Evolutionary conservation across 1,140 invertebrate species (phyloP), one percentile per base, ranked within the genome.

Genomic region (Samia ricini): DNA sequence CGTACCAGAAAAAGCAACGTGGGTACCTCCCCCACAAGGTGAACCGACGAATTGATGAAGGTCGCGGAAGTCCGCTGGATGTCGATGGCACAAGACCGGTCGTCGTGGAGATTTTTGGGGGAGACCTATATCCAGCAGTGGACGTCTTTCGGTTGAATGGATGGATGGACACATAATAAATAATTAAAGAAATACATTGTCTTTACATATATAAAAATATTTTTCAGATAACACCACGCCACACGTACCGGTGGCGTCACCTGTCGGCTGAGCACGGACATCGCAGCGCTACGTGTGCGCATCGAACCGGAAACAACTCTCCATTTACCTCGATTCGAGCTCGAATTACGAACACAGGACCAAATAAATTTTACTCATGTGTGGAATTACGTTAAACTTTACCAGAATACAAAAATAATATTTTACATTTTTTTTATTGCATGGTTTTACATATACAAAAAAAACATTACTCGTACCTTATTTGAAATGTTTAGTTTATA

Each of bases 211-310:
- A n/a, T n/a, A 23, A 21, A 10, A 21, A 21, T 22, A 52, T 22
- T 20, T 86, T 85, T 56, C 85, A 88, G 85, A 88, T 88, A 88
- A 88, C 85, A 86, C 73, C 67, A 76, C 72, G 82, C 81, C 72
- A 76, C 64, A 60, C 48, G 24, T 73, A 68, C n/a, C 69, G 71
- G 72, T 58, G 69, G 72, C 77, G 74, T 70, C 79, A 83, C 74
- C 77, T 72, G 50, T 56, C 60, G 65, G 59, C 55, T 67, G 61
- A 56, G 60, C 21, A 57, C 61, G 62, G 50, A 42, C 33, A 15
- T 55, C 36, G 18, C 23, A 18, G 26, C 18, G 56, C 56, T 19
- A 19, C 36, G 56, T 48, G 63, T 50, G 68, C 48, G 64, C 66
- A 26, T 33, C 56, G 52, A 62, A 66, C 56, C 70, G 70, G 64